Evolutionary conservation across 2,888 invertebrate species (phyloP).

Genomic region (Cephus spinipes): DNA sequence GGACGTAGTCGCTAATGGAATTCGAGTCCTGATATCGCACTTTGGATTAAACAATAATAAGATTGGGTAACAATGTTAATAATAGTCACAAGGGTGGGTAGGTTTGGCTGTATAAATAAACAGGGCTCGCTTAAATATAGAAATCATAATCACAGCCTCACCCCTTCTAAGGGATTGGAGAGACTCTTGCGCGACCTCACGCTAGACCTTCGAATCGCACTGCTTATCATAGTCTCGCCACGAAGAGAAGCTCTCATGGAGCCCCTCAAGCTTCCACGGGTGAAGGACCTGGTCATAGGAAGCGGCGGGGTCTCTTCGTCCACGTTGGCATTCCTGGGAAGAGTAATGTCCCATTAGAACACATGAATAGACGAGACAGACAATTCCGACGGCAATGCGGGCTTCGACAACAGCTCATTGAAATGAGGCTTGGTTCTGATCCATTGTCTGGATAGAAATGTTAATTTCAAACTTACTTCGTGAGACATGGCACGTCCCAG

Average conservation of each 20-base stretch:
- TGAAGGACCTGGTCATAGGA: constrained; percentile 51
- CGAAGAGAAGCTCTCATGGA: constrained; percentile 74
- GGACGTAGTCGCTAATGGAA: neutral
- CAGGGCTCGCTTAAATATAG: neutral
- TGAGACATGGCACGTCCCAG: constrained; percentile 84
- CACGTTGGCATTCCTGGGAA: constrained; percentile 60
- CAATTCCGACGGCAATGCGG: neutral
- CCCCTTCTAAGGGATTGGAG: constrained; percentile 46
- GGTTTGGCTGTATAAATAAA: neutral
- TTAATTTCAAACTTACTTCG: constrained; percentile 69
- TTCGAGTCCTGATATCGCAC: neutral
- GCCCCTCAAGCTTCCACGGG: constrained; percentile 64
- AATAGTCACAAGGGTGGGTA: neutral
- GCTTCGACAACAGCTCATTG: neutral
- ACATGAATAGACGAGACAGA: constrained; percentile 1
- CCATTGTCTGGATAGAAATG: neutral
- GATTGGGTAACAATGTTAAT: neutral
- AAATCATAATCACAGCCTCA: constrained; percentile 40
- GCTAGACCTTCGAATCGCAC: constrained; percentile 69
- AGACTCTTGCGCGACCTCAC: constrained; percentile 65
- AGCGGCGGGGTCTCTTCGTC: constrained; percentile 56
- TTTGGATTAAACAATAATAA: neutral
- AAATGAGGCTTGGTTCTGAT: neutral
- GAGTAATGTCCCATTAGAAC: constrained; percentile 21
- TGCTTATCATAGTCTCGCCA: constrained; percentile 75